These are phyloP conservation scores for Drosophila nr. perissopoda DNA, from an alignment of 2,888 invertebrate species.

Conservation along the genomic window DNA sequence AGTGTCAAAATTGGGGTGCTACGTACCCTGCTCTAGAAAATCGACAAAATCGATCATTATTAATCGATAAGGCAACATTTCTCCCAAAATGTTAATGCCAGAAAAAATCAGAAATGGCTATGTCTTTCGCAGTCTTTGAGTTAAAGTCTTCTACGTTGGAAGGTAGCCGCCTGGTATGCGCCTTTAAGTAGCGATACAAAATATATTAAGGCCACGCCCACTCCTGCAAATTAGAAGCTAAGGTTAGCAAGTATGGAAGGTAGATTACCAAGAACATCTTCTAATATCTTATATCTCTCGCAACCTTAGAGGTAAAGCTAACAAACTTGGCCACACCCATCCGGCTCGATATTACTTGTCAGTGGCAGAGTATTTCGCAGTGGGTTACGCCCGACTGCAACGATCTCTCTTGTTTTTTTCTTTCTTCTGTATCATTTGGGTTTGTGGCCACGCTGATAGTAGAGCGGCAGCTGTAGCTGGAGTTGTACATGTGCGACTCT, in stretches of 20 bases:
- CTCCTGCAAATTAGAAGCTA: background rate
- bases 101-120: background rate
- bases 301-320: background rate
- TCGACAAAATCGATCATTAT: background rate
- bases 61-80: background rate
- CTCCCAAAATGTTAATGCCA: background rate
- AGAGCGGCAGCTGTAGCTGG: background rate
- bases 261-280: background rate
- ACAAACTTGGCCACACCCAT: background rate
- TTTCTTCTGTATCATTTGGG: slow-evolving; percentile 32
- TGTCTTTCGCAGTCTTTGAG: background rate
- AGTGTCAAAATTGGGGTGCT: background rate
- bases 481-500: slow-evolving; percentile 41
- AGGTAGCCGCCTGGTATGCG: background rate
- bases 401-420: background rate
- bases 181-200: too few species aligned
- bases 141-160: background rate
- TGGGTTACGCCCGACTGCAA: background rate
- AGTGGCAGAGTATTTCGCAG: background rate
- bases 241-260: background rate
- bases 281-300: background rate
- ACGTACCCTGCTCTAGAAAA: background rate
- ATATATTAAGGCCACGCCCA: background rate
- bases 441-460: slow-evolving; percentile 23
- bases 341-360: background rate